Evolutionary conservation across 2,113 vertebrate genomes (phyloP).

Genomic region (Aspidoscelis tigris): DNA sequence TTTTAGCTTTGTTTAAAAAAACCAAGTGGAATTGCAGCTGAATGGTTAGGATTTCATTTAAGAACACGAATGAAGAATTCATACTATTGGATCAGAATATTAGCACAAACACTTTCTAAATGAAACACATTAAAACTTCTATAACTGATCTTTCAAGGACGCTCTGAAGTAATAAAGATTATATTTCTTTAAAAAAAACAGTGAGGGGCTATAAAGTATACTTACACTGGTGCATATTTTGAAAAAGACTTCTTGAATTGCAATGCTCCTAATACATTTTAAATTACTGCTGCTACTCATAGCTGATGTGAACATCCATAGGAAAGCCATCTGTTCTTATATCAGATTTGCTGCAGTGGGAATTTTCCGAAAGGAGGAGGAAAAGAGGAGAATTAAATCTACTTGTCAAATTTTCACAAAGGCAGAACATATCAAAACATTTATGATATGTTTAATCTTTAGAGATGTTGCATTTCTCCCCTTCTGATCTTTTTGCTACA

Average conservation of each 20-base stretch:
- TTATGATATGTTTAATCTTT: conserved; percentile 22
- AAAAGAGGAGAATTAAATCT: conserved; percentile 9
- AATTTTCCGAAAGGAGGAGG: neutral
- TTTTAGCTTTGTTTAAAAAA: no score
- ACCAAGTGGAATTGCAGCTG: no score
- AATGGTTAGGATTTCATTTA: neutral
- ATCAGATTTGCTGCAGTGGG: neutral
- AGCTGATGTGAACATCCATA: neutral
- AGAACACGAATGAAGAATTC: neutral
- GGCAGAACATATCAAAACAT: neutral
- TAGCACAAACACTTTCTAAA: neutral
- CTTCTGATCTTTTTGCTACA: conserved; percentile 69
- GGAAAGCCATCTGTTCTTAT: neutral
- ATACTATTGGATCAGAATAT: neutral
- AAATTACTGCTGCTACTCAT: neutral
- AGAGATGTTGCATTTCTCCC: neutral
- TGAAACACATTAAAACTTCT: neutral
- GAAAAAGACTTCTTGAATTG: neutral
- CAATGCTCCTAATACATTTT: neutral
- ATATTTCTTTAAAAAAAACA: neutral
- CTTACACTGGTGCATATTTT: neutral
- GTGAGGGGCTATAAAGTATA: neutral
- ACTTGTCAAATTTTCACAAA: conserved; percentile 12
- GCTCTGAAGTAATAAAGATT: neutral
- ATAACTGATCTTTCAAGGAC: neutral